phyloP scores from a whole-genome alignment of 2,888 invertebrate species.

The Megamerina dolium region DNA sequence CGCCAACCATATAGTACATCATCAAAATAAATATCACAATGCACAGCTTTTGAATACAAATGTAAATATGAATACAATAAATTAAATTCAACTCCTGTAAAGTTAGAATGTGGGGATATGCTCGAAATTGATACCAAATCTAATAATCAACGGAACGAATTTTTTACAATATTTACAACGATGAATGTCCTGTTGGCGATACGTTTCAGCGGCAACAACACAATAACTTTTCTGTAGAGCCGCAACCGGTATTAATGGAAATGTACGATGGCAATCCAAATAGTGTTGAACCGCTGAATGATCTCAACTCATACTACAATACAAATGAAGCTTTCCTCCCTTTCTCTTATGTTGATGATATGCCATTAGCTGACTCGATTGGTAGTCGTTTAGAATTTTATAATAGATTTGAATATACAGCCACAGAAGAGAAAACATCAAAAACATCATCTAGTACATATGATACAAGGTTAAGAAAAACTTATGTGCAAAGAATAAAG shows the following conservation, averaged over 20 bases:
- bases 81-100: too few species aligned
- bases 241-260: constrained; percentile 41
- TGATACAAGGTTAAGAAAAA: too few species aligned
- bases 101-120: background rate
- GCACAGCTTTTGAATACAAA: constrained; percentile 12
- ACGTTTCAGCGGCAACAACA: constrained; percentile 20
- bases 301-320: constrained; percentile 37
- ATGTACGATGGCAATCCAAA: constrained; percentile 32
- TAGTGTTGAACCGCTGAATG: constrained; percentile 27
- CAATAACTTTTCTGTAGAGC: constrained; percentile 22
- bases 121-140: constrained; percentile 14
- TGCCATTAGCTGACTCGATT: constrained; percentile 37
- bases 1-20: constrained; percentile 37
- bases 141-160: constrained; percentile 26
- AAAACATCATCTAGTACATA: too few species aligned
- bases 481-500: too few species aligned
- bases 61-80: constrained; percentile 12
- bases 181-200: constrained; percentile 26
- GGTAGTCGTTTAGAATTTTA: constrained; percentile 44
- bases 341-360: constrained; percentile 36
- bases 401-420: constrained; percentile 38
- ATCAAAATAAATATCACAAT: constrained; percentile 5
- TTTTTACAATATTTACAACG: constrained; percentile 19
- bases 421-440: constrained; percentile 29
- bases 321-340: constrained; percentile 37